Conservation (phyloP, 1,140 invertebrate genomes). For the Camponotus pennsylvanicus region DNA sequence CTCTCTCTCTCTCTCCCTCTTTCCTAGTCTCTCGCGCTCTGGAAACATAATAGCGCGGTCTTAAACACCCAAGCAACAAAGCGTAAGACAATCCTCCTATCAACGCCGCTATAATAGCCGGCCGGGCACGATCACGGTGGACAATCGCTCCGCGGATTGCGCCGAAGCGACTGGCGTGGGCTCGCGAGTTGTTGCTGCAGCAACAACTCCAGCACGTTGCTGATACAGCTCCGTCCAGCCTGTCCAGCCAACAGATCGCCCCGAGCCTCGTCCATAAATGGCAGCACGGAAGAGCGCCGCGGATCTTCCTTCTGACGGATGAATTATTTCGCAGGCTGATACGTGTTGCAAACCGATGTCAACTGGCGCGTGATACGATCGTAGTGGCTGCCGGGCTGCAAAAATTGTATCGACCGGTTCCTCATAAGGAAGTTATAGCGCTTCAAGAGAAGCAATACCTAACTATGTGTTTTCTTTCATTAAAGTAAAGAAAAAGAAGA, state of each 20-base stretch:
- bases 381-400: not conserved
- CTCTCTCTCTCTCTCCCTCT: slow-evolving; percentile 5
- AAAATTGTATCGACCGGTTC: slow-evolving; percentile 32
- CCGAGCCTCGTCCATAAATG: slow-evolving; percentile 65
- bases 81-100: slow-evolving; percentile 75
- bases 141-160: slow-evolving; percentile 67
- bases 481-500: not conserved
- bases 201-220: slow-evolving; percentile 27
- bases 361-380: slow-evolving; percentile 33
- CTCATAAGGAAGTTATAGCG: not conserved
- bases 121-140: slow-evolving; percentile 55
- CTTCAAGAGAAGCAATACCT: not conserved
- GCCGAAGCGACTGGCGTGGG: slow-evolving; percentile 63
- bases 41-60: slow-evolving; percentile 72
- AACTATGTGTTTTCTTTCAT: not conserved
- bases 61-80: slow-evolving; percentile 73
- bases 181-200: slow-evolving; percentile 61
- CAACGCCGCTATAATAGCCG: slow-evolving; percentile 72
- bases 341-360: slow-evolving; percentile 39
- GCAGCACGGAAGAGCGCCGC: slow-evolving; percentile 41
- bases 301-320: slow-evolving; percentile 49
- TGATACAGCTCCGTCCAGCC: slow-evolving; percentile 37
- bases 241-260: slow-evolving; percentile 63
- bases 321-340: slow-evolving; percentile 47
- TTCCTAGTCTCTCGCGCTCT: slow-evolving; percentile 30